phyloP scores from a whole-genome alignment of 2,113 vertebrate genomes.

The Actinemys pallida region DNA sequence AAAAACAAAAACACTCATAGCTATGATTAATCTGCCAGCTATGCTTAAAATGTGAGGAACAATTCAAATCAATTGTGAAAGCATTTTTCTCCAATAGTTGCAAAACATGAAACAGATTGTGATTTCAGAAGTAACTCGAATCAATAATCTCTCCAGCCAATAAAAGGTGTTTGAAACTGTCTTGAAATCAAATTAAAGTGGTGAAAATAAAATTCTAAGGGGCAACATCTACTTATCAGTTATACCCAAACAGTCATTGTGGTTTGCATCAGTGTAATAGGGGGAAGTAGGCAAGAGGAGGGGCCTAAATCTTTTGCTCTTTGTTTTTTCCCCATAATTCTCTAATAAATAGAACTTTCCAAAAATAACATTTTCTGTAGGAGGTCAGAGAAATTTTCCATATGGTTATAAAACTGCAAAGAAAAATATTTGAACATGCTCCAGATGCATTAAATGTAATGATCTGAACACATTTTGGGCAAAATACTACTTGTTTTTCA shows the following conservation, averaged over 20 bases:
- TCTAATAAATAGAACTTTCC: not conserved
- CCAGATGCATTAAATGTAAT: not conserved
- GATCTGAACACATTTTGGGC: not conserved
- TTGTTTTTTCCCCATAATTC: not conserved
- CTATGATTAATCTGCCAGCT: conserved; percentile 56
- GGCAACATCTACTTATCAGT: not conserved
- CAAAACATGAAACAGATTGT: conserved; percentile 43
- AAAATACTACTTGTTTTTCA: not conserved
- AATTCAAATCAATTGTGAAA: conserved; percentile 34
- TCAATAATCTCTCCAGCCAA: not conserved
- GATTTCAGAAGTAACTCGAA: conserved; percentile 48
- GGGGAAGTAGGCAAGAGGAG: not conserved
- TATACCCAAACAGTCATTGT: not conserved
- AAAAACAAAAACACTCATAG: not conserved
- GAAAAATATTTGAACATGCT: not conserved
- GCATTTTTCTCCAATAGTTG: conserved; percentile 13
- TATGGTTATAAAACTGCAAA: not conserved
- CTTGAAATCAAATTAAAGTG: not conserved
- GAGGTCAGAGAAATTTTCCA: not conserved
- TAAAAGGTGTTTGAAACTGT: not conserved
- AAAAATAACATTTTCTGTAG: not conserved
- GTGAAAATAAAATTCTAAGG: not conserved
- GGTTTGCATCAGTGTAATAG: not conserved
- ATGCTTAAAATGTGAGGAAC: not conserved
- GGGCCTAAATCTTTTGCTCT: not conserved